Evolutionary conservation across 1,140 invertebrate genomes (phyloP), one percentile per base, ranked within the genome.

Genomic region (Andrena cerasifolii): DNA sequence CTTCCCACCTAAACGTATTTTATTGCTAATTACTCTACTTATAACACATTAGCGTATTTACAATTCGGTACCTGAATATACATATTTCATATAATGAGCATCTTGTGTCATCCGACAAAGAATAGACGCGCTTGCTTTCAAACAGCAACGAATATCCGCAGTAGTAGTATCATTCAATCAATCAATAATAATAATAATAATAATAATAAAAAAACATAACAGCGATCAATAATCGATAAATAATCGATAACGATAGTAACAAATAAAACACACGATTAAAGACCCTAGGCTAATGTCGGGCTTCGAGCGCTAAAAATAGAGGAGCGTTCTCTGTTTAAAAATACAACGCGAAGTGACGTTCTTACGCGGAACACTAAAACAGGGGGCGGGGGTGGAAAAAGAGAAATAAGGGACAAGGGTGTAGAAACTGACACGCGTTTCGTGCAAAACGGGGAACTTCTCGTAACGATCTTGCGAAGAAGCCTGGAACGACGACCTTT

Each of bases 31-130:
- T 45, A 56, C 33, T 54, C 24, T 43, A 1, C 36, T 16, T 18
- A 59, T 51, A 66, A 58, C 40, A 43, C 28, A 28, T 47, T 51
- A 61, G n/a, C 24, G n/a, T 84, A 78, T 84, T 80, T 84, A 84
- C 83, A 84, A 61, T 68, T 65, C 28, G 21, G 10, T 79, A 71
- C 61, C 66, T 62, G 71, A 76, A 73, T 33, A 56, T 43, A 56
- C 72, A 26, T 56, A 70, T 47, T 62, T 43, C 10, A 67, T 43
- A 56, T 56, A 78, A 33, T 47, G 79, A 58, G 71, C 61, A 66
- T 74, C 26, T 54, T 65, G 53, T 14, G 40, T 62, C 43, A 61
- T 75, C 33, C 18, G 58, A 82, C 49, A 51, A 70, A 63, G 28
- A 31, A 36, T 21, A 28, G 31, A 79, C 28, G 54, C 49, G 45